Conservation (phyloP, 1,140 invertebrate genomes). For the Rhopalosiphum maidis region DNA sequence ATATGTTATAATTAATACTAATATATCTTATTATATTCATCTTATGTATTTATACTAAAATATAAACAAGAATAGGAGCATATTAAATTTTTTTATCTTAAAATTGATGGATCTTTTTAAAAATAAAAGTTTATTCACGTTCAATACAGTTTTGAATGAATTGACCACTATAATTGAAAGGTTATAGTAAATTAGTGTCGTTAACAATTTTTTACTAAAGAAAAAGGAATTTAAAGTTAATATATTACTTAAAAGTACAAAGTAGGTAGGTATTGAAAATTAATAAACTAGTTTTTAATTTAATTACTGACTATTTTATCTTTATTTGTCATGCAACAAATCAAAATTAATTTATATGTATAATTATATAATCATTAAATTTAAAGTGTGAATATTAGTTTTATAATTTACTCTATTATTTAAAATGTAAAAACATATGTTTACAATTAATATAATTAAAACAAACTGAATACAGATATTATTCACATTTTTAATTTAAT, state of each 20-base stretch:
- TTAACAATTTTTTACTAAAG: neutral
- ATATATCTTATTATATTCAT: neutral
- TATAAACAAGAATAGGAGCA: neutral
- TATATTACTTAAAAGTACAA: neutral
- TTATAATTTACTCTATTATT: no score
- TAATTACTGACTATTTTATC: no score
- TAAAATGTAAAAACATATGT: no score
- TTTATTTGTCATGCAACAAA: no score
- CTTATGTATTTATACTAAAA: neutral
- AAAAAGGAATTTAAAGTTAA: neutral
- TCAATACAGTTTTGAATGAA: neutral
- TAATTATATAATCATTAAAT: no score
- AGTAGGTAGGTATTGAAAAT: neutral
- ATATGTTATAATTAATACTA: neutral
- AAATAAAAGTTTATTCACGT: neutral
- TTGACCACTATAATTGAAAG: neutral
- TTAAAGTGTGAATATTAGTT: no score
- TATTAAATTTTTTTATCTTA: neutral
- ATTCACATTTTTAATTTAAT: neutral
- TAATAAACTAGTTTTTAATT: neutral
- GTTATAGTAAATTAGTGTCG: neutral
- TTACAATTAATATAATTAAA: neutral
- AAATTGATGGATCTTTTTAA: neutral
- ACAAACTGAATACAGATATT: neutral
- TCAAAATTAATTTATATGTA: no score